Evolutionary conservation across 2,113 vertebrate species (phyloP), one percentile per base, ranked within the genome.

Genomic region (Pogona vitticeps): DNA sequence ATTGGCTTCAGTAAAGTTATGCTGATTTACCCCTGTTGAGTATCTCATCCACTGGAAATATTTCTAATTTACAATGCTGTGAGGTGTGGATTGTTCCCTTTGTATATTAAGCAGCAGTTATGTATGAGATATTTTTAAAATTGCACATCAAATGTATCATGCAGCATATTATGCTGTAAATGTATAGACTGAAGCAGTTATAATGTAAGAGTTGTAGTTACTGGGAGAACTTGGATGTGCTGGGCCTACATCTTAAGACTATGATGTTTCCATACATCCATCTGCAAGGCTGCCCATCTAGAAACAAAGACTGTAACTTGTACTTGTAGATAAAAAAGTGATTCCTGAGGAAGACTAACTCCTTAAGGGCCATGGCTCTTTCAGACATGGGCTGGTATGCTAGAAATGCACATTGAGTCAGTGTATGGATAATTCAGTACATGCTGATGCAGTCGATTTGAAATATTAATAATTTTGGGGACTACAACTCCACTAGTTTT

Each of bases 11-110:
- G 80, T 73, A 78, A 13, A 42, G 58, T 77, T 76, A 88, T 58
- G 92, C 56, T 70, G 72, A 93, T 90, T 90, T 87, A 92, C 90
- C 90, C 89, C 93, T 93, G 88, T 14, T 15, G 26, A 90, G 88
- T 84, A 89, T 89, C 88, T 92, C 81, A 89, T 93, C 89, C 86
- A 59, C 85, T 94, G 88, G 91, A 88, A 92, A 94, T 94, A 90
- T 90, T 95, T 90, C 84, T 42, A 88, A 92, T 94, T 94, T 91
- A 92, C 93, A 90, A 90, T 21, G 36, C 80, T 84, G 88, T 82
- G 90, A 92, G 82, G 83, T 92, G 87, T 88, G 88, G 87, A 91
- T 70, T 89, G 85, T 91, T 92, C 90, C 80, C 84, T 93, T 88
- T 2, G 65, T 78, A 86, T 92, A 91, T 75, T 85, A 82, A 93